Evolutionary conservation across 1,140 invertebrate genomes (phyloP).

Genomic region (Sweltsa coloradensis): DNA sequence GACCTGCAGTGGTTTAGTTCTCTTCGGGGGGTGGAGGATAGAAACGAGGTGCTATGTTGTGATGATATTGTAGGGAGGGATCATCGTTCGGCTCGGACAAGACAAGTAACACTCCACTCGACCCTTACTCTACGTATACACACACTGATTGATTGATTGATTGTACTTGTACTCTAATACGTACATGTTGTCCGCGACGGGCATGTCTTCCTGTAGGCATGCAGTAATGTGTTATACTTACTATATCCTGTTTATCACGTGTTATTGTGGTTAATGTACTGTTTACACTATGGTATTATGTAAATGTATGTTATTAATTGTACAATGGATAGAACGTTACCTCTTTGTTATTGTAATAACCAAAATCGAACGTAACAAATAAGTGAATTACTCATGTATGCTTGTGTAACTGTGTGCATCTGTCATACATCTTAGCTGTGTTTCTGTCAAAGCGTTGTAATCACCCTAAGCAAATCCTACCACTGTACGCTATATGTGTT

Average conservation of each 20-base stretch:
- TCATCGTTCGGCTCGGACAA: slow-evolving; percentile 9
- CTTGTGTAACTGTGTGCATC: slow-evolving; percentile 9
- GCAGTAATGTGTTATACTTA: slow-evolving; percentile 13
- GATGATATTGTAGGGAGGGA: slow-evolving; percentile 2
- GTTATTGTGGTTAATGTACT: slow-evolving; percentile 14
- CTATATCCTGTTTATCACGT: slow-evolving; percentile 13
- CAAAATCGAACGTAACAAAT: slow-evolving; percentile 9
- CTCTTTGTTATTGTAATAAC: slow-evolving; percentile 15
- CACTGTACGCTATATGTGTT: no score
- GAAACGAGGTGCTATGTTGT: not conserved
- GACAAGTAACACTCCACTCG: no score
- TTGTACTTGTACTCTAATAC: slow-evolving; percentile 6
- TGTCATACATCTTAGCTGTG: not conserved
- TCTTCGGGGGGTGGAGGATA: not conserved
- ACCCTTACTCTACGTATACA: no score
- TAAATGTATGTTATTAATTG: slow-evolving; percentile 17
- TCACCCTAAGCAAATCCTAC: no score
- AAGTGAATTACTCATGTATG: slow-evolving; percentile 8
- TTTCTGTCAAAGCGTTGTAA: not conserved
- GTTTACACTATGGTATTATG: slow-evolving; percentile 15
- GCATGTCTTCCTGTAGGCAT: slow-evolving; percentile 15
- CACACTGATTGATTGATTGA: no score
- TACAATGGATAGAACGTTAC: slow-evolving; percentile 14
- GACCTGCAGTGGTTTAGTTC: slow-evolving; percentile 1
- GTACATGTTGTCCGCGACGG: slow-evolving; percentile 9